Conservation (phyloP, 2,797 vertebrate species). For the Platyrinchus mystaceus region DNA sequence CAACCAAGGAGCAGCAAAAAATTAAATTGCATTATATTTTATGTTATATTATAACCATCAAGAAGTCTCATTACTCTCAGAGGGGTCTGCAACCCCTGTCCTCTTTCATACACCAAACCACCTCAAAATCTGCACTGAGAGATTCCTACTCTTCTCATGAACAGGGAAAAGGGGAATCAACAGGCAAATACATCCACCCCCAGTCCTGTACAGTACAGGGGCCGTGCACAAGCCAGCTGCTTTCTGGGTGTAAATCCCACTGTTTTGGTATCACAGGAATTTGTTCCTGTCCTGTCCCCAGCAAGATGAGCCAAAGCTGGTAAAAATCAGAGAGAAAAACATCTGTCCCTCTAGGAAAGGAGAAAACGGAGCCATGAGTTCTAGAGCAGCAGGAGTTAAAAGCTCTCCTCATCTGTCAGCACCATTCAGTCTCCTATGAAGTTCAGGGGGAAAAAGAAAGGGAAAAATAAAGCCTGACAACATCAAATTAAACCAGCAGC, state of each 20-base stretch:
- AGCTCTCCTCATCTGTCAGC: not conserved
- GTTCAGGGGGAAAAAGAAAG: not conserved
- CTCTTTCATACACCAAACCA: not conserved
- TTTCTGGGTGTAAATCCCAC: not conserved
- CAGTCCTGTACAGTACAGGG: accelerated
- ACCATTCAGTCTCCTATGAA: not conserved
- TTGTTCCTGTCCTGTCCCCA: not conserved
- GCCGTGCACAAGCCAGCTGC: not conserved
- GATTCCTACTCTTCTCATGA: not conserved
- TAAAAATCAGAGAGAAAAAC: not conserved
- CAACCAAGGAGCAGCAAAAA: not conserved
- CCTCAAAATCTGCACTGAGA: not conserved
- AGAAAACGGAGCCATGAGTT: accelerated
- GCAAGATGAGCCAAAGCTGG: not conserved
- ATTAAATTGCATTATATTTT: not conserved
- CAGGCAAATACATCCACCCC: not conserved
- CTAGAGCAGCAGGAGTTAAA: not conserved
- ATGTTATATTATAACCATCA: not conserved
- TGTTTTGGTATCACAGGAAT: not conserved
- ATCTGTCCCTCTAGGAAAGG: not conserved
- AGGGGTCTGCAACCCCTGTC: not conserved
- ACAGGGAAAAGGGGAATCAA: not conserved
- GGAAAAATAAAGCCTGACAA: not conserved
- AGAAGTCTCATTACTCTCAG: not conserved
- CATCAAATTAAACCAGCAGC: not conserved